Evolutionary conservation across 2,888 invertebrate genomes (phyloP).

Genomic region (Cabera pusaria): DNA sequence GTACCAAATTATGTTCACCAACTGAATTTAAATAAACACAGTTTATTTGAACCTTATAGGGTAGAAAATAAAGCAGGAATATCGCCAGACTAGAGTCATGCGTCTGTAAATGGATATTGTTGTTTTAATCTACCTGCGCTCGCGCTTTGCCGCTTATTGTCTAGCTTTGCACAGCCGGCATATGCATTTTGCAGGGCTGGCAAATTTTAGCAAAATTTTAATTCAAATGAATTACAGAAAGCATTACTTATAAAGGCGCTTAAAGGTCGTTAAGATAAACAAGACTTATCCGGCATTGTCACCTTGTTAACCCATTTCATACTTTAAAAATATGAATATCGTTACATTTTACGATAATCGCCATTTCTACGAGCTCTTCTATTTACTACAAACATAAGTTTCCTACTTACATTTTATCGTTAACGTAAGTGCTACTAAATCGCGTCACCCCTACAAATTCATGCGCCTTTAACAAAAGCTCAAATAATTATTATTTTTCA

Average conservation of each 20-base stretch:
- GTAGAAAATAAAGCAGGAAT: conserved; percentile 32
- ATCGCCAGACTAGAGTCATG: conserved; percentile 11
- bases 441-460: conserved; percentile 69
- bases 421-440: conserved; percentile 22
- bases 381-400: conserved; percentile 4
- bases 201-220: conserved; percentile 36
- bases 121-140: conserved; percentile 72
- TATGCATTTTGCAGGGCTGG: conserved; percentile 64
- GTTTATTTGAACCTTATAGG: conserved; percentile 31
- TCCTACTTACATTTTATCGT: conserved; percentile 11
- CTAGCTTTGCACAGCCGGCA: conserved; percentile 76
- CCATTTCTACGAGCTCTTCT: neutral
- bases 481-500: conserved; percentile 83
- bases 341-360: neutral
- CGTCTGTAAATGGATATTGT: conserved; percentile 37
- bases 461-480: conserved; percentile 78
- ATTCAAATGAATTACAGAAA: too few species aligned
- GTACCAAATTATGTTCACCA: conserved; percentile 42
- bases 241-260: too few species aligned
- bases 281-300: too few species aligned
- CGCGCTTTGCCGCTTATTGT: conserved; percentile 71
- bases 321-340: neutral
- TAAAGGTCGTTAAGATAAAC: too few species aligned
- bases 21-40: neutral
- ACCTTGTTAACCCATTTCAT: too few species aligned